A percentile compares a stretch with the other conserved stretches of the same genome.
phyloP scores from a whole-genome alignment of 1,140 invertebrate species.

The Chrysomallon squamiferum region DNA sequence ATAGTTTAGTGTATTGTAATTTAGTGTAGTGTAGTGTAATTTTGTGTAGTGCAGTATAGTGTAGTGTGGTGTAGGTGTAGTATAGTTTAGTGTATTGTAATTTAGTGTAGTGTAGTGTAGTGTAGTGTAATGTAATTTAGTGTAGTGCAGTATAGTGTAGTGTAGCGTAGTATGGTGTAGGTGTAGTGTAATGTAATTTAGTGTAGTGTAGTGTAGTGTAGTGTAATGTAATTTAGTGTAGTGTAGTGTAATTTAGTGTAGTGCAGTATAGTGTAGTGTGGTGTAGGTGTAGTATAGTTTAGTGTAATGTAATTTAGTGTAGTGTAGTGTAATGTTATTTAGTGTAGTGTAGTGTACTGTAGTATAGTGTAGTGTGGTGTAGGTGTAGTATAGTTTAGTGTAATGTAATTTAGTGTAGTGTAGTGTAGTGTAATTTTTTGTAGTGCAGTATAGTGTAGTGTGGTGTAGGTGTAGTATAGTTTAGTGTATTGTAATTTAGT shows the following conservation, averaged over 20 bases:
- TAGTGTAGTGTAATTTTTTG: not conserved
- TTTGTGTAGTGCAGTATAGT: slow-evolving; percentile 1
- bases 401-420: not conserved
- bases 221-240: not conserved
- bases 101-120: slow-evolving; percentile 9
- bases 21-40: slow-evolving; percentile 11
- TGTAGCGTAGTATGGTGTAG: slow-evolving; percentile 5
- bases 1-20: slow-evolving; percentile 13
- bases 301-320: too few species aligned
- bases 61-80: slow-evolving; percentile 5
- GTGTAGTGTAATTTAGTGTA: slow-evolving; percentile 2
- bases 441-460: not conserved
- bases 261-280: not conserved
- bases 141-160: slow-evolving; percentile 6
- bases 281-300: slow-evolving; percentile 4
- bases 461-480: not conserved
- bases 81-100: slow-evolving; percentile 5
- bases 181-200: too few species aligned
- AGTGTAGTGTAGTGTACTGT: too few species aligned
- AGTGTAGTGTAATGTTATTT: not conserved
- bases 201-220: slow-evolving; percentile 1
- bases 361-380: not conserved
- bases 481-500: slow-evolving; percentile 5
- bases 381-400: not conserved
- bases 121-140: not conserved